Conservation (phyloP, 1,140 invertebrate genomes). For the Aradophagus sp. region DNA sequence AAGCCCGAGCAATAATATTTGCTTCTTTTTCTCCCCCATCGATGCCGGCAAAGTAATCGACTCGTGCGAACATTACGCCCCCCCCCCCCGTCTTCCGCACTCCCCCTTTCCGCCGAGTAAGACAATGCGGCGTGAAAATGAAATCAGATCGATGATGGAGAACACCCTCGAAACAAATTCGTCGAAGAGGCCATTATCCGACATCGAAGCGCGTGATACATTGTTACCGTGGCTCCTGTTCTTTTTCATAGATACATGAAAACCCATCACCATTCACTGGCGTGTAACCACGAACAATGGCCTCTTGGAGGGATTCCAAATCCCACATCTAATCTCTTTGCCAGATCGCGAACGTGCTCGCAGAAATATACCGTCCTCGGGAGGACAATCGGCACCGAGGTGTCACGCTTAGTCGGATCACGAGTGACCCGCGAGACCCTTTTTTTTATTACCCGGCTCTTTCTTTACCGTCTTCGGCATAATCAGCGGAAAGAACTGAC, state of each 20-base stretch:
- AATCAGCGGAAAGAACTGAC: background rate
- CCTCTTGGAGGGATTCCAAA: constrained; percentile 59
- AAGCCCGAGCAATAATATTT: constrained; percentile 35
- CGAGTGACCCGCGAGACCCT: constrained; percentile 28
- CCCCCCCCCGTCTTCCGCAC: background rate
- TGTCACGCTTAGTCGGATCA: constrained; percentile 44
- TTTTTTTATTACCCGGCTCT: background rate
- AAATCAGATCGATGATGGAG: constrained; percentile 56
- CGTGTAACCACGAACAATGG: constrained; percentile 58
- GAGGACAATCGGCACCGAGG: constrained; percentile 51
- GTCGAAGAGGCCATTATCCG: constrained; percentile 44
- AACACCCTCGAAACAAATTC: constrained; percentile 50
- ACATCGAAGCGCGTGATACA: constrained; percentile 34
- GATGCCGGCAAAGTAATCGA: constrained; percentile 24
- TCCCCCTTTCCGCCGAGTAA: constrained; percentile 7
- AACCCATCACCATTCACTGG: constrained; percentile 54
- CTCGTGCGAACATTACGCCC: constrained; percentile 1
- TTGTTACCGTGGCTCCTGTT: constrained; percentile 36
- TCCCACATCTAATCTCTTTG: constrained; percentile 57
- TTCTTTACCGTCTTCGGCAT: constrained; percentile 16
- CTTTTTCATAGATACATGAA: constrained; percentile 50
- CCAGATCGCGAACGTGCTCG: constrained; percentile 53
- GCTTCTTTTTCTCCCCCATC: constrained; percentile 23
- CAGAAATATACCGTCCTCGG: constrained; percentile 50
- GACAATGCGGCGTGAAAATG: constrained; percentile 34